Conservation (phyloP, 2,888 invertebrate species). For the Metopia argyrocephala region DNA sequence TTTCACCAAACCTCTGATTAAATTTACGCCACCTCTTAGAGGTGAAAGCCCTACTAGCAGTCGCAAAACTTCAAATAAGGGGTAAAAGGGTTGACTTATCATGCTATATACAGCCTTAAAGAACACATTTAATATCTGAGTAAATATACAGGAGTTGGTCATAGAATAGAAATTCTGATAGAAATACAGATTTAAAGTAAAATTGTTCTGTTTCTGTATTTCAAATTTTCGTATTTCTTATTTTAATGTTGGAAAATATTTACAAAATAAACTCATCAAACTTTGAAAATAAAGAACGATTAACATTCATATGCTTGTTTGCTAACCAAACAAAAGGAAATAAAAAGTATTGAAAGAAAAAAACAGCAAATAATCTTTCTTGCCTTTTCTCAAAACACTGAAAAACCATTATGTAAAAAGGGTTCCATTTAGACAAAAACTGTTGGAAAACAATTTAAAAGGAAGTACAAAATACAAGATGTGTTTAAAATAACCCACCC, state of each 20-base stretch:
- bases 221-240: not conserved
- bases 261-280: constrained; percentile 53
- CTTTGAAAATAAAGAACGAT: not conserved
- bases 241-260: constrained; percentile 15
- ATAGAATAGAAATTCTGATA: too few species aligned
- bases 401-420: constrained; percentile 1
- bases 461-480: constrained; percentile 42
- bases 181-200: too few species aligned
- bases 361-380: not conserved
- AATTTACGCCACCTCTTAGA: too few species aligned
- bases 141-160: too few species aligned
- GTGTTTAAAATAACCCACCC: constrained; percentile 47
- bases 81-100: too few species aligned
- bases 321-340: not conserved
- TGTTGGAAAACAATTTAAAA: not conserved
- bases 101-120: too few species aligned
- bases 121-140: too few species aligned
- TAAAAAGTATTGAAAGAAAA: constrained; percentile 18
- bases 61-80: too few species aligned
- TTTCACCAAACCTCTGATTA: too few species aligned
- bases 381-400: not conserved
- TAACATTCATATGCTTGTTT: not conserved
- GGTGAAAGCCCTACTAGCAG: too few species aligned
- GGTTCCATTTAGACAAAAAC: not conserved
- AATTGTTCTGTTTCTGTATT: too few species aligned